Base-by-base conservation (phyloP, 2,888 invertebrate genomes). In the Pyrrhosoma nymphula region DNA sequence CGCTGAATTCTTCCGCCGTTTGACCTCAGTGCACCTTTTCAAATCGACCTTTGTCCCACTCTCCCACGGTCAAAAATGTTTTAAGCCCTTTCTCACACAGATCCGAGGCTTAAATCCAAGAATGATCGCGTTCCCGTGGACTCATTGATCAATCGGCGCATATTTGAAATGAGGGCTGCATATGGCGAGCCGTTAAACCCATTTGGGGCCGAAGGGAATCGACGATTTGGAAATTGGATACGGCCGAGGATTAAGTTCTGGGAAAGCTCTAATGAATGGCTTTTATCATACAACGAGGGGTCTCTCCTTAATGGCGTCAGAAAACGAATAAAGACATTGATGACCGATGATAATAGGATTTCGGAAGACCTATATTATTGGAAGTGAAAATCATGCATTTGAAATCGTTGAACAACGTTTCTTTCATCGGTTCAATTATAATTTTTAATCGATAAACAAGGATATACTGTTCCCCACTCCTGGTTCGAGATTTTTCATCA, bases 191-290 rank as follows among this genome's bases (percentile, higher is more conserved):
- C 82, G 82, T 82, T 82, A 82, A 82, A 82, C 82, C 82, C 82
- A 82, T 82, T 82, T 2, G 16, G n/a, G 82, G 14, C 30, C 30
- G 82, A 82, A 26, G 18, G 69, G 69, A n/a, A 82, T 69, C 82
- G 82, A 82, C 82, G 82, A 82, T 82, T 82, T 82, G 82, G 82
- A 82, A 82, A 82, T 82, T 82, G 82, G 82, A 30, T 82, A 35
- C 30, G 82, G 82, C 82, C 82, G 30, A 23, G 82, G 82, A 82
- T 82, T 82, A 82, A 82, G 16, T 82, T 35, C 26, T 82, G 82
- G 30, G 82, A 16, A 82, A 35, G 60, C 35, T 14, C 35, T 82
- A 82, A 82, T 82, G 82, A 35, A 82, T 82, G 82, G 82, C 82
- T 82, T 82, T 82, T 69, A 69, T 69, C 82, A 82, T 16, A 14